Conservation (phyloP, 1,140 invertebrate genomes). For the Brevipalpus yothersi region DNA sequence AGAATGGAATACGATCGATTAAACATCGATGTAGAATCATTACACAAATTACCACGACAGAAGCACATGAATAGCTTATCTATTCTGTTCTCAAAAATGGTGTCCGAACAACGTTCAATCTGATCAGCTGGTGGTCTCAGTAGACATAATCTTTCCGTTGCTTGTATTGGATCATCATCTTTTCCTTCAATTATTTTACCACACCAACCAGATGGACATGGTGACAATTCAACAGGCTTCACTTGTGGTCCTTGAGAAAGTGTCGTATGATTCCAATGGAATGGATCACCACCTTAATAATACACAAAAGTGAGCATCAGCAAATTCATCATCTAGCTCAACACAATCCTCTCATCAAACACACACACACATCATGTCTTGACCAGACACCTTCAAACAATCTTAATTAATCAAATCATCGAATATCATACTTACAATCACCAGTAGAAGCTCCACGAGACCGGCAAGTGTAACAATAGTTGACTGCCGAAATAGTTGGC, state of each 20-base stretch:
- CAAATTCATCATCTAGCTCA: neutral
- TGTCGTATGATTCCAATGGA: slow-evolving; percentile 35
- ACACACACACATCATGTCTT: neutral
- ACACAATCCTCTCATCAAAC: neutral
- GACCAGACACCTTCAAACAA: neutral
- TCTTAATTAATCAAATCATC: neutral
- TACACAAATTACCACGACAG: slow-evolving; percentile 71
- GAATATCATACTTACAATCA: slow-evolving; percentile 28
- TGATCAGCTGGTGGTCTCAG: slow-evolving; percentile 57
- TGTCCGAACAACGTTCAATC: slow-evolving; percentile 63
- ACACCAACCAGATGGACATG: slow-evolving; percentile 77
- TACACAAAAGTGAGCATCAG: neutral
- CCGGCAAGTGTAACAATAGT: slow-evolving; percentile 49
- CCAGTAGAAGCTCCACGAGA: slow-evolving; percentile 53
- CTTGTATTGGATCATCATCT: slow-evolving; percentile 39
- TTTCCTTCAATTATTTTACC: slow-evolving; percentile 65
- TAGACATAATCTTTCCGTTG: slow-evolving; percentile 59
- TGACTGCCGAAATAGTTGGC: slow-evolving; percentile 7
- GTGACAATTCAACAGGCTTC: slow-evolving; percentile 39
- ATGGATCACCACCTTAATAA: slow-evolving; percentile 35
- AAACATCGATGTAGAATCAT: slow-evolving; percentile 17
- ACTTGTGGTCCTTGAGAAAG: slow-evolving; percentile 3
- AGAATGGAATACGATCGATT: too few relatives aligned
- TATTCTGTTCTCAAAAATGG: slow-evolving; percentile 38
- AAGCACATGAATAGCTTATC: slow-evolving; percentile 57